phyloP scores from a whole-genome alignment of 2,113 vertebrate species.

The Triplophysa siluroides region DNA sequence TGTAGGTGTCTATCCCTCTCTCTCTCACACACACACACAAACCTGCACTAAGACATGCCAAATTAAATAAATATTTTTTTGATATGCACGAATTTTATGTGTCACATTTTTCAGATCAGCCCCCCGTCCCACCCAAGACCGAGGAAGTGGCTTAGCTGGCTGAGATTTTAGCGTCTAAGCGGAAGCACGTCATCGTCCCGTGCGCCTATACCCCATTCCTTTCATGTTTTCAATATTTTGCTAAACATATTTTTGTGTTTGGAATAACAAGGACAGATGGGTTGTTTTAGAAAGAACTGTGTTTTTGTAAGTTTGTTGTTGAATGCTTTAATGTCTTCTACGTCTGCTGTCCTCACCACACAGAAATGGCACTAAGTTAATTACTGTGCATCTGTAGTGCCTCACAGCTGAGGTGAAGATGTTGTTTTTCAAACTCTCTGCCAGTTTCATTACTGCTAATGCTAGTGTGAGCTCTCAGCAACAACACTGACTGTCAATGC shows the following conservation, averaged over 20 bases:
- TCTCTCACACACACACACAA: too few relatives aligned
- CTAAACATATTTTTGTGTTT: background rate
- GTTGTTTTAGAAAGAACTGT: background rate
- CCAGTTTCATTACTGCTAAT: slow-evolving; percentile 36
- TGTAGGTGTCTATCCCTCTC: too few relatives aligned
- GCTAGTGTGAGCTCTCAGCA: background rate
- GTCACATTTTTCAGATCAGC: too few relatives aligned
- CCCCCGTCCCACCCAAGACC: too few relatives aligned
- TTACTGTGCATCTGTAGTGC: slow-evolving; percentile 39
- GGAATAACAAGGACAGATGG: background rate
- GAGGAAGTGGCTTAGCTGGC: too few relatives aligned
- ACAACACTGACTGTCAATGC: background rate
- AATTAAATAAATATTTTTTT: too few relatives aligned
- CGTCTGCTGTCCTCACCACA: background rate
- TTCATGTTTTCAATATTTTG: too few relatives aligned
- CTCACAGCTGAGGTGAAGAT: slow-evolving; percentile 14
- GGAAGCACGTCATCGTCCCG: too few relatives aligned
- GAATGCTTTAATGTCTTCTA: background rate
- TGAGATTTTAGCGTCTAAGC: too few relatives aligned
- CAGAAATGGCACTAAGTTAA: slow-evolving; percentile 20
- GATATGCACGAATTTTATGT: too few relatives aligned
- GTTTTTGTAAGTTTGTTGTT: slow-evolving; percentile 10
- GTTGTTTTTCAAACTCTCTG: slow-evolving; percentile 21
- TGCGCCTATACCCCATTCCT: too few relatives aligned
- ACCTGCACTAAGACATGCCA: too few relatives aligned